phyloP scores from a whole-genome alignment of 2,888 invertebrate species.

The Troilus luridus region DNA sequence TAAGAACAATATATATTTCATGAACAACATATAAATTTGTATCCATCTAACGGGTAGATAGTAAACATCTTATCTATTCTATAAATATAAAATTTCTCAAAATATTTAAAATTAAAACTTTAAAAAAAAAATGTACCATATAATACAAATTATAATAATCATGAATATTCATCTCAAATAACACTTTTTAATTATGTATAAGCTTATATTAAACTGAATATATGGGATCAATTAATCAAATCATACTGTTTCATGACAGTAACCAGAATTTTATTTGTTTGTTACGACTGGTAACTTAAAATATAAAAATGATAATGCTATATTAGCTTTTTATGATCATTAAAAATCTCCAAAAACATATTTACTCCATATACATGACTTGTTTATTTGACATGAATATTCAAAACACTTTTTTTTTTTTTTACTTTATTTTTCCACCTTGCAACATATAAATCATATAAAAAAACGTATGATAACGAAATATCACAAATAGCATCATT shows the following conservation, averaged over 20 bases:
- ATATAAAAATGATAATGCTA: neutral
- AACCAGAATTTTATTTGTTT: neutral
- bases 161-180: constrained; percentile 26
- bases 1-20: constrained; percentile 39
- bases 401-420: neutral
- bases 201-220: neutral
- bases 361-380: neutral
- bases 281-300: constrained; percentile 1
- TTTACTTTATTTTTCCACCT: neutral
- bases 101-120: constrained; percentile 40
- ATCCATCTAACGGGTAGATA: constrained; percentile 13
- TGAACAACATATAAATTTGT: constrained; percentile 40
- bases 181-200: neutral
- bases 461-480: constrained; percentile 28
- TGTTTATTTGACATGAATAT: constrained; percentile 36
- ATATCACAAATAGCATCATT: constrained; percentile 58
- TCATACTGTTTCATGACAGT: neutral
- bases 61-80: constrained; percentile 46
- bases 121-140: neutral
- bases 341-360: neutral
- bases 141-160: neutral
- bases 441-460: constrained; percentile 38
- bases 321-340: neutral
- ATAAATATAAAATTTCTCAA: constrained; percentile 54
- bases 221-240: neutral